Evolutionary conservation across 2,113 vertebrate species (phyloP).

Genomic region (Halcyon senegalensis): DNA sequence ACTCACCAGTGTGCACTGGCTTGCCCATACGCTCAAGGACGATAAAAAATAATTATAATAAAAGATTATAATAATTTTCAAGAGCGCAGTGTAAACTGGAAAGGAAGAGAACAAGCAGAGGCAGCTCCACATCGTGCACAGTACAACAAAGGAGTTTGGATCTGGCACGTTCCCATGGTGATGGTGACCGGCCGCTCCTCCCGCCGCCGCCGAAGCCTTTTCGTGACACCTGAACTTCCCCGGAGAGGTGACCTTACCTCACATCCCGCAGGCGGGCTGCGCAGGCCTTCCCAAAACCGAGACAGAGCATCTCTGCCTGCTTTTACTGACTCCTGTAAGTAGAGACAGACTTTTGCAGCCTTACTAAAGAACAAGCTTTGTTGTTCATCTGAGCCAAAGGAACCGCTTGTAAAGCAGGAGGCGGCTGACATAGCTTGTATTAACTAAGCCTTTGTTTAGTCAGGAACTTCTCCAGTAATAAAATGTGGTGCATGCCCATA

Average conservation of each 20-base stretch:
- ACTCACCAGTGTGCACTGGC: fast-evolving
- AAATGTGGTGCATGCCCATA: background rate
- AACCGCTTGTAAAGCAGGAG: background rate
- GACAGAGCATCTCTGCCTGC: background rate
- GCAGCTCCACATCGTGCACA: background rate
- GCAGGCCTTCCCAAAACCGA: background rate
- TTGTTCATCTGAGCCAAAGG: background rate
- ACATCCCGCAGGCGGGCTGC: background rate
- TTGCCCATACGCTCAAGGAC: background rate
- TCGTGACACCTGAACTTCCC: background rate
- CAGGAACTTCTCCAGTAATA: background rate
- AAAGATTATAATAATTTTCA: background rate
- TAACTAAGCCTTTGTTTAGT: background rate
- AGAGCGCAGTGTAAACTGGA: background rate
- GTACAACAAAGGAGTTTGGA: background rate
- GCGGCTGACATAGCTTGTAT: background rate
- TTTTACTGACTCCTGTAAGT: fast-evolving
- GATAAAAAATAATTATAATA: background rate
- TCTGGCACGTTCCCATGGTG: fast-evolving
- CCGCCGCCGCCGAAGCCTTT: fast-evolving
- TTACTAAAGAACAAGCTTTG: background rate
- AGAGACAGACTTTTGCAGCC: background rate
- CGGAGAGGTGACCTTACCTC: background rate
- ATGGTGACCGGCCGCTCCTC: fast-evolving
- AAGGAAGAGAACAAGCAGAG: background rate